Conservation (phyloP, 2,797 vertebrate genomes). For the Okamejei kenojei region DNA sequence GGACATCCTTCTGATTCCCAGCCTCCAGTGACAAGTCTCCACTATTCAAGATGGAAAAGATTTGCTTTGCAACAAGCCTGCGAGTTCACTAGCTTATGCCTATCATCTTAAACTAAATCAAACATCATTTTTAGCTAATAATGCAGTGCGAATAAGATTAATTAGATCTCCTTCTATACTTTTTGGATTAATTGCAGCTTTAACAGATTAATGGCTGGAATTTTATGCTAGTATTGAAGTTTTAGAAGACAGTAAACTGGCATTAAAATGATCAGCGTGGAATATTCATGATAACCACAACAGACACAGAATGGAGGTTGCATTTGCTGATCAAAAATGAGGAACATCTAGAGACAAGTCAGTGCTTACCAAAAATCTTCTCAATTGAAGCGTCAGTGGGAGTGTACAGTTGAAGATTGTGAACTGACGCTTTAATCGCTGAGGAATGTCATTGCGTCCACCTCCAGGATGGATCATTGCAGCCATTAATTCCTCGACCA, state of each 20-base stretch:
- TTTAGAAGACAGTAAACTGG: not conserved
- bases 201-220: not conserved
- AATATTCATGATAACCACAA: not conserved
- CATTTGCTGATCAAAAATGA: not conserved
- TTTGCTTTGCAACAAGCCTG: too few relatives aligned
- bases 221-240: not conserved
- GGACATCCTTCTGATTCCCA: too few relatives aligned
- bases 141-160: not conserved
- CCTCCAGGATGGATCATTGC: slow-evolving; percentile 68
- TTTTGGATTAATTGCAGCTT: not conserved
- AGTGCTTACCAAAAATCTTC: slow-evolving; percentile 61
- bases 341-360: not conserved
- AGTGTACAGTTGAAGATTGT: slow-evolving; percentile 63
- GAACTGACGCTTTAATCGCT: slow-evolving; percentile 64
- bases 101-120: not conserved
- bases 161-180: not conserved
- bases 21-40: too few relatives aligned
- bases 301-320: not conserved
- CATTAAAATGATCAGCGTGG: not conserved
- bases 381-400: slow-evolving; percentile 59
- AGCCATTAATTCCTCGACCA: slow-evolving; percentile 60
- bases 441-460: slow-evolving; percentile 64
- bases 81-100: not conserved
- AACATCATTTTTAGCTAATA: not conserved
- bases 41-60: too few relatives aligned